Evolutionary conservation across 2,888 invertebrate species (phyloP).

Genomic region (Folsomia candida): DNA sequence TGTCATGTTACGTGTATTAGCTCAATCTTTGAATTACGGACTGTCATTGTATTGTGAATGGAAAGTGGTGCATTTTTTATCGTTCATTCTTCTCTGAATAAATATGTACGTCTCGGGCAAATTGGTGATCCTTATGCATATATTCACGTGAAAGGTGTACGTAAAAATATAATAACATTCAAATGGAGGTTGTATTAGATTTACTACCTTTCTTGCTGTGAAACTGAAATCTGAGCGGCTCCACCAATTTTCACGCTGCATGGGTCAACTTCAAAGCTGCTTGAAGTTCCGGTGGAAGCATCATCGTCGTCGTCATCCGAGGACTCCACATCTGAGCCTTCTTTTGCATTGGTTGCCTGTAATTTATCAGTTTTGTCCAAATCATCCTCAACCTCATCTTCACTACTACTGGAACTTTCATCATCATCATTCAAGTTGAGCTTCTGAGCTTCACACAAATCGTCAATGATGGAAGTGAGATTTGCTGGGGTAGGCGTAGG

Average conservation of each 20-base stretch:
- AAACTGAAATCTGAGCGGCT: neutral
- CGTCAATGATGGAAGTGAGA: slow-evolving; percentile 28
- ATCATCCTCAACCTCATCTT: slow-evolving; percentile 52
- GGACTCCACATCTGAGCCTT: slow-evolving; percentile 57
- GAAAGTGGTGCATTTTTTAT: too few relatives aligned
- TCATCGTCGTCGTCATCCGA: slow-evolving; percentile 62
- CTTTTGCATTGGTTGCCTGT: slow-evolving; percentile 55
- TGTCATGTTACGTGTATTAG: slow-evolving; percentile 21
- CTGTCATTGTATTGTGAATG: too few relatives aligned
- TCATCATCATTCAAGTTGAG: slow-evolving; percentile 24
- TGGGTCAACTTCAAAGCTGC: slow-evolving; percentile 64
- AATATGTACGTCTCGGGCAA: too few relatives aligned
- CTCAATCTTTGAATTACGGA: too few relatives aligned
- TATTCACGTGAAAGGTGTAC: neutral
- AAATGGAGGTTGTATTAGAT: too few relatives aligned
- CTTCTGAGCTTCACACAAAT: slow-evolving; percentile 29
- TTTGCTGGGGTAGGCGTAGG: slow-evolving; percentile 35
- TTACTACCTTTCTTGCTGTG: too few relatives aligned
- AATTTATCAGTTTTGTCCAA: slow-evolving; percentile 34
- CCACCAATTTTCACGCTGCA: slow-evolving; percentile 69
- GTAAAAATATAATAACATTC: neutral
- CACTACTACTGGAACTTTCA: slow-evolving; percentile 12
- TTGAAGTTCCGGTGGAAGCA: slow-evolving; percentile 44
- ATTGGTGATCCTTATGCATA: neutral
- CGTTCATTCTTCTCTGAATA: too few relatives aligned